These are phyloP conservation scores for Pseudonaja textilis DNA, from an alignment of 2,113 vertebrate species.

Conservation along the genomic window DNA sequence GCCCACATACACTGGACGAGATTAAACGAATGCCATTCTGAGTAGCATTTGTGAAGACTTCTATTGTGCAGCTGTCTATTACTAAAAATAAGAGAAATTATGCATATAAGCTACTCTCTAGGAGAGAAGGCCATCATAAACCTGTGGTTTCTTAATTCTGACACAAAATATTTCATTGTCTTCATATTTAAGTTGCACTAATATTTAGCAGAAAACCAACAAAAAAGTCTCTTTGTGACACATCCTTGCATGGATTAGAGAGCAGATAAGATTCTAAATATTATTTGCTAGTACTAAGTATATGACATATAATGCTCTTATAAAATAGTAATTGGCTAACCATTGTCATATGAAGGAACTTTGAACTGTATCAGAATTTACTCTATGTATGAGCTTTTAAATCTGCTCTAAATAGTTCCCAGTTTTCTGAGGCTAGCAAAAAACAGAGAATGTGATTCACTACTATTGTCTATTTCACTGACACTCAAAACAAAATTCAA, in stretches of 20 bases:
- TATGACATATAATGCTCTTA: not conserved
- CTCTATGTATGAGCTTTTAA: not conserved
- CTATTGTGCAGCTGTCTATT: constrained; percentile 91
- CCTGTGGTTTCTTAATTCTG: not conserved
- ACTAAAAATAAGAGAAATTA: constrained; percentile 67
- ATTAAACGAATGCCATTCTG: constrained; percentile 74
- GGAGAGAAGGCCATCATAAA: not conserved
- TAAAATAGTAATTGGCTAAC: not conserved
- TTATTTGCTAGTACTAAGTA: not conserved
- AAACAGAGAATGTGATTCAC: not conserved
- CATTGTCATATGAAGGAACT: not conserved
- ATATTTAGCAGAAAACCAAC: not conserved
- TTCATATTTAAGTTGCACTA: not conserved
- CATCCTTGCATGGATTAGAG: not conserved
- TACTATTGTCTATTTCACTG: not conserved
- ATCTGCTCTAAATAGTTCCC: not conserved
- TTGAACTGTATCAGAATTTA: not conserved
- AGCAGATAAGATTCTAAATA: not conserved
- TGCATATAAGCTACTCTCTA: not conserved
- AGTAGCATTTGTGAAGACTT: constrained; percentile 78
- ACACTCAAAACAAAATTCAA: not conserved
- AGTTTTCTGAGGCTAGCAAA: not conserved
- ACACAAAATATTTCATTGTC: not conserved
- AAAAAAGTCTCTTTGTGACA: not conserved
- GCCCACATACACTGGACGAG: constrained; percentile 88